Evolutionary conservation across 2,888 invertebrate species (phyloP).

Genomic region (Crioceris asparagi): DNA sequence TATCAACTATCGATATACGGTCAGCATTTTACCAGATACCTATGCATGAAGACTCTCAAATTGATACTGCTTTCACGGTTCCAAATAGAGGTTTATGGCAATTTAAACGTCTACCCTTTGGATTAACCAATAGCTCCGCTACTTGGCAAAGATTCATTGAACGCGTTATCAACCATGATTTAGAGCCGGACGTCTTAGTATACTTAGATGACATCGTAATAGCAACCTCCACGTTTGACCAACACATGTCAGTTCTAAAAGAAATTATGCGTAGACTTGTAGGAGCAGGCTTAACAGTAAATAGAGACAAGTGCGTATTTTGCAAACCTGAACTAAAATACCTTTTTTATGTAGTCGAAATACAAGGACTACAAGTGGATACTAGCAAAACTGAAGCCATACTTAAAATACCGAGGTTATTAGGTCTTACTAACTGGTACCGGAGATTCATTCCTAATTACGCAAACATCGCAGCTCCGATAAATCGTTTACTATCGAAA

Average conservation of each 20-base stretch:
- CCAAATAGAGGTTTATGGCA: neutral
- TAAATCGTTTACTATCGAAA: too few species aligned
- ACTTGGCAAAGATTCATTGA: neutral
- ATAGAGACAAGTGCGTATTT: neutral
- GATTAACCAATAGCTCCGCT: neutral
- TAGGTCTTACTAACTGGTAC: neutral
- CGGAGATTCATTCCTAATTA: neutral
- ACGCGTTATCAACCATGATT: neutral
- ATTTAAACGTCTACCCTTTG: neutral
- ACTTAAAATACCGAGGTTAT: neutral
- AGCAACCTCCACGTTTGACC: neutral
- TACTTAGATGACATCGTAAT: neutral
- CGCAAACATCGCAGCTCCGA: too few species aligned
- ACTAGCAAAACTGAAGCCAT: neutral
- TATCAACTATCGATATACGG: too few species aligned
- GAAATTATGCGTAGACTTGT: neutral
- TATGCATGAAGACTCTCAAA: too few species aligned
- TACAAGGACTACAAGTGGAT: neutral
- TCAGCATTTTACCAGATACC: too few species aligned
- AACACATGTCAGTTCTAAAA: neutral
- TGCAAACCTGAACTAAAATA: neutral
- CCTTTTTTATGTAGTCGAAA: neutral
- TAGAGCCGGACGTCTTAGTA: neutral
- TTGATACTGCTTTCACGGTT: too few species aligned
- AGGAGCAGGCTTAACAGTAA: neutral